phyloP scores from a whole-genome alignment of 2,113 vertebrate genomes.

The Melanotaenia duboulayi region DNA sequence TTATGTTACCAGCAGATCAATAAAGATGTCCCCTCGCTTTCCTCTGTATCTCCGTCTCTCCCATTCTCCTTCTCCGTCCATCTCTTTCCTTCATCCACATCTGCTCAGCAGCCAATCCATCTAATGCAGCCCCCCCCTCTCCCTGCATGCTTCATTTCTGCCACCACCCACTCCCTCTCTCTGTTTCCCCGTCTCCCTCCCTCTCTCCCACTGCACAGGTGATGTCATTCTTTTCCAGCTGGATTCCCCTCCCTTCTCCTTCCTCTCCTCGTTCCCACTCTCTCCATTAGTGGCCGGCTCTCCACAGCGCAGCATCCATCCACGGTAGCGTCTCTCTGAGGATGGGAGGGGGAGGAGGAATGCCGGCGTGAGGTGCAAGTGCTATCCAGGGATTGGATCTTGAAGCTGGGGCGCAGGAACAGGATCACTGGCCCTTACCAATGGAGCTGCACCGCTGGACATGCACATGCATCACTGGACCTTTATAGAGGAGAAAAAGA shows the following conservation, averaged over 20 bases:
- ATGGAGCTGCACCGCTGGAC: conserved; percentile 74
- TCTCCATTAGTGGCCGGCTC: conserved; percentile 92
- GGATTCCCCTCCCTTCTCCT: conserved; percentile 87
- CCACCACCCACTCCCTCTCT: conserved; percentile 82
- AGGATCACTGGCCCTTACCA: conserved; percentile 68
- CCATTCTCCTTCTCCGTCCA: conserved; percentile 23
- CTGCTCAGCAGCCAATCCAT: conserved; percentile 93
- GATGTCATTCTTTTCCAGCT: conserved; percentile 85
- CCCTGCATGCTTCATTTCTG: conserved; percentile 76
- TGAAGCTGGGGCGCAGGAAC: conserved; percentile 47
- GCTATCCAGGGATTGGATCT: conserved; percentile 58
- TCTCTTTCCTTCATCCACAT: conserved; percentile 70
- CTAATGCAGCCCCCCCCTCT: conserved; percentile 91
- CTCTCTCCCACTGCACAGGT: conserved; percentile 78
- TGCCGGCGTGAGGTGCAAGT: conserved; percentile 82
- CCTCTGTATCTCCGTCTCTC: conserved; percentile 43
- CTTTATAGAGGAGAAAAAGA: conserved; percentile 46
- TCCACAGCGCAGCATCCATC: conserved; percentile 91
- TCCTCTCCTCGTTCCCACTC: conserved; percentile 72
- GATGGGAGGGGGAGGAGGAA: conserved; percentile 78
- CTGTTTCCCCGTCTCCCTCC: conserved; percentile 70
- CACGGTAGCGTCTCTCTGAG: conserved; percentile 86
- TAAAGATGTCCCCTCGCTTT: conserved; percentile 84
- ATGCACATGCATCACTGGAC: conserved; percentile 27
- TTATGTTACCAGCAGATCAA: conserved; percentile 83